Conservation (phyloP, 2,797 vertebrate species). For the Streptopelia turtur region DNA sequence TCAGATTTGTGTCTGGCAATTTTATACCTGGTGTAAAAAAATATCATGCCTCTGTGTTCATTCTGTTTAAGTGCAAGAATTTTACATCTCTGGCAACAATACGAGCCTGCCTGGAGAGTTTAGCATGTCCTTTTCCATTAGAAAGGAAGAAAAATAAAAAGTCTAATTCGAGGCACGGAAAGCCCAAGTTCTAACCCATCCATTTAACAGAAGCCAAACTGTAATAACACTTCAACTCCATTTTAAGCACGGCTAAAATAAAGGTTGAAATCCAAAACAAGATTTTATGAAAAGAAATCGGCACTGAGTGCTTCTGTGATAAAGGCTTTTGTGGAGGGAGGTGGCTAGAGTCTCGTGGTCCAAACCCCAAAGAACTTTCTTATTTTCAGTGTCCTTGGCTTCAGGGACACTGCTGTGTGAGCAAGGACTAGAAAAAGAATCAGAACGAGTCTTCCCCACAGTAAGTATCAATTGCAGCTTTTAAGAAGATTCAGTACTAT, state of each 20-base stretch:
- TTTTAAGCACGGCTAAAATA: constrained; percentile 35
- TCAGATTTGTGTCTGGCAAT: constrained; percentile 2
- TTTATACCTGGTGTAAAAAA: constrained; percentile 34
- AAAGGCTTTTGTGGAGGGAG: constrained; percentile 16
- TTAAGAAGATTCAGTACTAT: constrained; percentile 29
- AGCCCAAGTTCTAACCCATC: not conserved
- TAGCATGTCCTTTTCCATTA: not conserved
- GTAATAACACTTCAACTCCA: constrained; percentile 6
- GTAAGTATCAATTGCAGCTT: constrained; percentile 55
- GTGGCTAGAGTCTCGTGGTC: constrained; percentile 38
- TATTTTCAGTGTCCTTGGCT: constrained; percentile 59
- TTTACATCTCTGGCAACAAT: constrained; percentile 13
- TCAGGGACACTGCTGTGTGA: constrained; percentile 45
- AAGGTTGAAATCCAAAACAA: constrained; percentile 17
- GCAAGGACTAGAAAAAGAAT: constrained; percentile 59
- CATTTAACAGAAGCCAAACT: constrained; percentile 30
- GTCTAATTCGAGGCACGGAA: not conserved
- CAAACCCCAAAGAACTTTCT: constrained; percentile 44
- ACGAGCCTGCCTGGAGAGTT: not conserved
- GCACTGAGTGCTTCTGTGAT: constrained; percentile 1
- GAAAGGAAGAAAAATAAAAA: not conserved
- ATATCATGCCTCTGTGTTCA: not conserved
- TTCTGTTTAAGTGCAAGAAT: not conserved
- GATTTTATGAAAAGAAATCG: not conserved
- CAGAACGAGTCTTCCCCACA: constrained; percentile 41